phyloP scores from a whole-genome alignment of 2,797 vertebrate species.

The Paguma larvata region DNA sequence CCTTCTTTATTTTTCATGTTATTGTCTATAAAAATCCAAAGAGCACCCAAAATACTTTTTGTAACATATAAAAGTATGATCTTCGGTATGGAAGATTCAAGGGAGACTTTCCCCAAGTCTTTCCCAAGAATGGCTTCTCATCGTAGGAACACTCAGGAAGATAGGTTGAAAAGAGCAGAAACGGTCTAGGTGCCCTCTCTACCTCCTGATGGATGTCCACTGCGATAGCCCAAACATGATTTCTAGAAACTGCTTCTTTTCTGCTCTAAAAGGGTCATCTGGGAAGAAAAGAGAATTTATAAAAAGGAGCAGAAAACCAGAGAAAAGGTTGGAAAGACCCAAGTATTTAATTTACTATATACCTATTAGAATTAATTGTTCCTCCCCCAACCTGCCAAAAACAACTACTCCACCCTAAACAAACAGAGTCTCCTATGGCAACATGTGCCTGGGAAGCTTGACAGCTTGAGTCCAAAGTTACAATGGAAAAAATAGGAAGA shows the following conservation, averaged over 20 bases:
- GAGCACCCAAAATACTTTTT: not conserved
- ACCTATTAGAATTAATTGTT: conserved; percentile 86
- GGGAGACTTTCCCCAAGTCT: not conserved
- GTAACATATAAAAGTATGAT: not conserved
- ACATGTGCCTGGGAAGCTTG: conserved; percentile 85
- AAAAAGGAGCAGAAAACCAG: conserved; percentile 63
- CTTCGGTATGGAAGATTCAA: not conserved
- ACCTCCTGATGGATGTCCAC: not conserved
- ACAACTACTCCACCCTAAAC: conserved; percentile 86
- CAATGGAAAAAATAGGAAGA: conserved; percentile 84
- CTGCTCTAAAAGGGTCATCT: conserved; percentile 57
- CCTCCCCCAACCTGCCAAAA: conserved; percentile 76
- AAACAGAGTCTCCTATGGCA: conserved; percentile 88
- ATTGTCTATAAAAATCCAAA: conserved; percentile 69
- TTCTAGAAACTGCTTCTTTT: conserved; percentile 79
- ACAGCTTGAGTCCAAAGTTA: conserved; percentile 83
- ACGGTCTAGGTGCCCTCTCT: not conserved
- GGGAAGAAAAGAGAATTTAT: conserved; percentile 27
- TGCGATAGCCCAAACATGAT: conserved; percentile 71
- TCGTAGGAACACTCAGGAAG: not conserved
- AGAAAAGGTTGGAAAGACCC: conserved; percentile 66
- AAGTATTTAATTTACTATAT: conserved; percentile 77
- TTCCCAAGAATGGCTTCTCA: not conserved
- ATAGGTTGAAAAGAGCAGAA: not conserved
- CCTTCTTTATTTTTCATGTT: conserved; percentile 79